Conservation (phyloP, 2,888 invertebrate genomes). For the Cheilosia grossa region DNA sequence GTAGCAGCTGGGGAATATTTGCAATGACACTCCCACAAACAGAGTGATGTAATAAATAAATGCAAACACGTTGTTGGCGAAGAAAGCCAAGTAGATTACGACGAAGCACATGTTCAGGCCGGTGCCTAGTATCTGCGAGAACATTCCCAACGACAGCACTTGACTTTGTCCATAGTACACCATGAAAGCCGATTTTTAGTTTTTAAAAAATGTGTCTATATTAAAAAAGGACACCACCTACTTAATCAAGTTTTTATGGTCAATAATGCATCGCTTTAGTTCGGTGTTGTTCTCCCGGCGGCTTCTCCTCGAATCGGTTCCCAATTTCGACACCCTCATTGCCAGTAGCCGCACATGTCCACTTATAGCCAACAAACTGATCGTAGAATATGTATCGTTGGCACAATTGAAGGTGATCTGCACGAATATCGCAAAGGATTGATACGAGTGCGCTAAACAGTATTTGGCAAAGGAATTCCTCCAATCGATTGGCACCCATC, state of each 20-base stretch:
- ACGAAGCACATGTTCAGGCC: slow-evolving; percentile 75
- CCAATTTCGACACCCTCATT: slow-evolving; percentile 76
- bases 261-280: slow-evolving; percentile 77
- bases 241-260: slow-evolving; percentile 77
- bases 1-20: slow-evolving; percentile 68
- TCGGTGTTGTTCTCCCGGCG: slow-evolving; percentile 68
- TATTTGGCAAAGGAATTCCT: slow-evolving; percentile 74
- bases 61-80: slow-evolving; percentile 45
- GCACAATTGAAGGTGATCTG: slow-evolving; percentile 76
- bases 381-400: slow-evolving; percentile 77
- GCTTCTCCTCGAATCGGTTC: slow-evolving; percentile 37
- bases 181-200: slow-evolving; percentile 52
- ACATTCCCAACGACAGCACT: slow-evolving; percentile 74
- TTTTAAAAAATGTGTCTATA: too few species aligned
- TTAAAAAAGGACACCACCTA: slow-evolving; percentile 34
- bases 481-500: slow-evolving; percentile 79
- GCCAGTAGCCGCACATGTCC: slow-evolving; percentile 77
- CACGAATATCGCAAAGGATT: slow-evolving; percentile 76
- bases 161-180: slow-evolving; percentile 52
- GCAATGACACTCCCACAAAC: slow-evolving; percentile 71
- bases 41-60: slow-evolving; percentile 59
- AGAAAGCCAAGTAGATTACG: slow-evolving; percentile 73
- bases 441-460: slow-evolving; percentile 76
- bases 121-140: slow-evolving; percentile 76
- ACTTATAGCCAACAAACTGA: slow-evolving; percentile 76